These are phyloP conservation scores for Melitaea cinxia DNA, from an alignment of 1,140 invertebrate species.

Conservation along the genomic window DNA sequence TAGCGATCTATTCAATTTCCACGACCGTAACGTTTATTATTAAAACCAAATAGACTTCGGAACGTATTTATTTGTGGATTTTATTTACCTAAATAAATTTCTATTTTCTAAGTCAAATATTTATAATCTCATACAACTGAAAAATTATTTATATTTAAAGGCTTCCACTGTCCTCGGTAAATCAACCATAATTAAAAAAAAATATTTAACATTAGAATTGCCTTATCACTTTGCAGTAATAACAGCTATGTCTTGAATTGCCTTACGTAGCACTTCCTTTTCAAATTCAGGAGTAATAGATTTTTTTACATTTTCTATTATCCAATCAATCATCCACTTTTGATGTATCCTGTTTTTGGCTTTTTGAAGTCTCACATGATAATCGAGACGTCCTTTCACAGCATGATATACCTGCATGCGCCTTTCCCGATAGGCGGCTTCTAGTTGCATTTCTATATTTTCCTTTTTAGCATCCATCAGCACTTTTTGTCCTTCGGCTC, in stretches of 20 bases:
- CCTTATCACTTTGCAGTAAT: conserved; percentile 35
- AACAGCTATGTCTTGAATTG: conserved; percentile 55
- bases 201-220: too few species aligned
- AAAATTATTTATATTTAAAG: too few species aligned
- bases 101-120: too few species aligned
- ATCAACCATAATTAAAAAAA: too few species aligned
- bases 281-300: conserved; percentile 68
- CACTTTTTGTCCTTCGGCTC: conserved; percentile 88
- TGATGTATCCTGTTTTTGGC: conserved; percentile 59
- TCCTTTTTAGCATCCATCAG: conserved; percentile 94
- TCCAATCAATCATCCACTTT: conserved; percentile 71
- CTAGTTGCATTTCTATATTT: conserved; percentile 94
- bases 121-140: too few species aligned
- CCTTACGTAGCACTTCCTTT: conserved; percentile 49
- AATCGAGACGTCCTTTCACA: conserved; percentile 61
- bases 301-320: conserved; percentile 59
- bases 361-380: conserved; percentile 56
- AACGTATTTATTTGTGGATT: not conserved
- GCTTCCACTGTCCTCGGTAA: too few species aligned
- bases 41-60: not conserved
- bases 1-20: conserved; percentile 12
- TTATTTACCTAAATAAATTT: not conserved
- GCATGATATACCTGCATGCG: conserved; percentile 51
- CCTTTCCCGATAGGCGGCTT: conserved; percentile 91
- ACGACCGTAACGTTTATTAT: conserved; percentile 18